phyloP scores from a whole-genome alignment of 1,140 invertebrate genomes.

The Ruditapes philippinarum region DNA sequence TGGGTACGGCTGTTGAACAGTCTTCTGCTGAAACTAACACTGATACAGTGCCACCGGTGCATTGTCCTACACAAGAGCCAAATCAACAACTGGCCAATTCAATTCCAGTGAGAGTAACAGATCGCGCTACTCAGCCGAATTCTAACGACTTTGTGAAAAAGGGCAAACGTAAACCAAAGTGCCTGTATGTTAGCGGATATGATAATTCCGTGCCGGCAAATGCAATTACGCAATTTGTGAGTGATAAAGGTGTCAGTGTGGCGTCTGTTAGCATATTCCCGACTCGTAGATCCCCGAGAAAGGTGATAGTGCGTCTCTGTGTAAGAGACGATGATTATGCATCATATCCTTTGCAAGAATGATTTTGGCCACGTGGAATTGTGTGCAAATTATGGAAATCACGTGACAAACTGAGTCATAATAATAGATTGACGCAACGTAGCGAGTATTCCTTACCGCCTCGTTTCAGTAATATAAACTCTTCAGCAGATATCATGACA shows the following conservation, averaged over 20 bases:
- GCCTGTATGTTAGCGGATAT: slow-evolving; percentile 5
- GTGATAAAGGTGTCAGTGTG: too few species aligned
- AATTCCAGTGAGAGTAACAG: neutral
- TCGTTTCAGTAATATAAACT: slow-evolving; percentile 2
- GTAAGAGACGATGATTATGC: slow-evolving; percentile 8
- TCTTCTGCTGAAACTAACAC: neutral
- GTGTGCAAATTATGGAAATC: slow-evolving; percentile 3
- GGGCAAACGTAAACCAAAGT: slow-evolving; percentile 5
- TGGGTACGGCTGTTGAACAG: too few species aligned
- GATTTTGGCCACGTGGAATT: neutral
- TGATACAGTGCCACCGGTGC: slow-evolving; percentile 2
- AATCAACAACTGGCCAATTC: neutral
- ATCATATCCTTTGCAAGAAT: neutral
- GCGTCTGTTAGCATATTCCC: slow-evolving; percentile 11
- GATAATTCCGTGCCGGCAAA: too few species aligned
- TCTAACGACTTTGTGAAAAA: slow-evolving; percentile 7
- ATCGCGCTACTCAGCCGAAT: slow-evolving; percentile 3
- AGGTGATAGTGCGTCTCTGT: neutral
- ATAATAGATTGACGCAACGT: neutral
- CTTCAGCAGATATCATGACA: neutral
- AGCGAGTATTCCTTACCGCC: slow-evolving; percentile 3
- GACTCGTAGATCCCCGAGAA: neutral
- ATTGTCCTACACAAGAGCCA: too few species aligned
- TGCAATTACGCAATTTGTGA: too few species aligned
- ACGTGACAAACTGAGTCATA: neutral